Base-by-base conservation (phyloP, 2,797 vertebrate species). In the Xiphorhynchus erythropygius region DNA sequence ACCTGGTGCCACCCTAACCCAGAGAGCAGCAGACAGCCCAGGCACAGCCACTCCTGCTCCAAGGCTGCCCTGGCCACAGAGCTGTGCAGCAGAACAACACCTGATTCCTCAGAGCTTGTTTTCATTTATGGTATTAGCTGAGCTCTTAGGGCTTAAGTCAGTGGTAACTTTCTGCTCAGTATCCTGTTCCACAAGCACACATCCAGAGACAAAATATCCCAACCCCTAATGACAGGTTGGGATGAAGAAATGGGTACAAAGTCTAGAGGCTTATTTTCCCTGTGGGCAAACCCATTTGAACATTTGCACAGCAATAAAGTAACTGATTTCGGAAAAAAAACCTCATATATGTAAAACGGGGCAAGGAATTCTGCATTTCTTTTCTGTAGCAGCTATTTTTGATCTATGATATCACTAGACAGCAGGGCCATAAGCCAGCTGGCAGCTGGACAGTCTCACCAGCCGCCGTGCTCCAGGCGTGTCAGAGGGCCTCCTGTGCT, bases 331-430 rank as follows among this genome's bases (percentile, higher is more conserved):
- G 57, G 47, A 13, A 22, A 71, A 39, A 9, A 39, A 28, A 14
- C 39, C 46, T 46, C 44, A 50, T 30, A 85, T 46, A 47, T 53
- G 84, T 81, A 50, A 78, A 91, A 47, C 0, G 3, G 16, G 39
- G 39, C 73, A 75, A 39, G 9, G 35, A 63, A 69, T 73, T 44
- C 85, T 78, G 55, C 50, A 73, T 79, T 93, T 93, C 90, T 86
- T 42, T 90, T 32, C 77, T 69, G 83, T 88, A 82, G 73, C 65
- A 91, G 91, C 94, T 95, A 91, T 94, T 96, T 94, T 88, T 84
- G 91, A 86, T 91, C 73, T 62, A 69, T 95, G 93, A 86, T 91
- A 94, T 88, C 93, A 94, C 69, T 86, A 90, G 69, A 88, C 85
- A 76, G 10, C 5, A 55, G 88, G 91, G 93, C 93, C 17, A 1